A percentile compares a stretch with the other conserved stretches of the same genome.
Conservation (phyloP, 2,888 invertebrate species). For the Linyphia triangularis region DNA sequence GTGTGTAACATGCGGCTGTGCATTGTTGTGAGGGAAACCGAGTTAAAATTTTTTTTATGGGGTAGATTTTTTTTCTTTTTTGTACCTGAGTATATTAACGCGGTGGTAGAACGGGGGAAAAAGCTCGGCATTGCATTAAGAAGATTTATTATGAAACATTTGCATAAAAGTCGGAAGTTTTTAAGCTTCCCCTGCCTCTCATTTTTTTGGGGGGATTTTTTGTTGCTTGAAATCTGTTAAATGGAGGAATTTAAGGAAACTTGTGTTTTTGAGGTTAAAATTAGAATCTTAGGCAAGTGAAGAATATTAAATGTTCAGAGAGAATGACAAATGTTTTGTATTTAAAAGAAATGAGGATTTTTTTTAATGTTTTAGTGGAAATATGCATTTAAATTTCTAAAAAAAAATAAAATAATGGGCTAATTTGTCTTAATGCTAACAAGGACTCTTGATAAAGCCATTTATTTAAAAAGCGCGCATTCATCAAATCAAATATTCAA, state of each 20-base stretch:
- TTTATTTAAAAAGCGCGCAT: no score
- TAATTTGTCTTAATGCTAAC: no score
- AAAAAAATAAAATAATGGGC: no score
- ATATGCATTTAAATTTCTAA: no score
- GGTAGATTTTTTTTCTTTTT: not conserved
- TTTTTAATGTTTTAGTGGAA: no score
- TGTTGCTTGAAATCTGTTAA: slow-evolving; percentile 19
- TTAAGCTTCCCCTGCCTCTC: not conserved
- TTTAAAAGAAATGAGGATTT: no score
- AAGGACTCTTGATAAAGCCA: no score
- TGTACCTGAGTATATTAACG: not conserved
- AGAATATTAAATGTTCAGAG: not conserved
- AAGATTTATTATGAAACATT: slow-evolving; percentile 64
- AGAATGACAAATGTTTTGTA: no score
- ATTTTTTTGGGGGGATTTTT: slow-evolving; percentile 26
- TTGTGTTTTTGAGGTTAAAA: slow-evolving; percentile 13
- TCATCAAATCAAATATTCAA: no score
- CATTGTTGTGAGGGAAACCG: slow-evolving; percentile 18
- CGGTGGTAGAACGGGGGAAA: slow-evolving; percentile 20
- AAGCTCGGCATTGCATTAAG: slow-evolving; percentile 4
- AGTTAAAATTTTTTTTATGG: not conserved
- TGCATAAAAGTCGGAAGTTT: slow-evolving; percentile 47
- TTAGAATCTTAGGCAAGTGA: not conserved
- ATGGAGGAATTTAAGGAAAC: slow-evolving; percentile 15
- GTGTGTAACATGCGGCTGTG: slow-evolving; percentile 49